Percentiles rank a stretch among this genome's conserved stretches.
Conservation (phyloP, 2,888 invertebrate species). For the Agrotis exclamationis region DNA sequence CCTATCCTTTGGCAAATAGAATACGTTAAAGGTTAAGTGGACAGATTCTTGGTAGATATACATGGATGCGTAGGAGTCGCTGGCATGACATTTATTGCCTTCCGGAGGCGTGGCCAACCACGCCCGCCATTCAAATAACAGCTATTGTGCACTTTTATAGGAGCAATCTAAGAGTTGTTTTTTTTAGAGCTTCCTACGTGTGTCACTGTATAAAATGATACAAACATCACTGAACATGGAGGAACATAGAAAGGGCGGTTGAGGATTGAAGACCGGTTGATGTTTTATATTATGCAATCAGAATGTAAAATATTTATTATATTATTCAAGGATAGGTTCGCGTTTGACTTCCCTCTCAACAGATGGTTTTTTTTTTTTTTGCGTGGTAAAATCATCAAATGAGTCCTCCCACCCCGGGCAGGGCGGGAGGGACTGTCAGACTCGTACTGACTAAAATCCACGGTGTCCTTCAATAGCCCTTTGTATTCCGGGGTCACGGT, state of each 20-base stretch:
- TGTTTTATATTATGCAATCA: background rate
- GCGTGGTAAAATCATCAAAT: too few relatives aligned
- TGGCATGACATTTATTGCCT: constrained; percentile 45
- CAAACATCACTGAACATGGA: constrained; percentile 3
- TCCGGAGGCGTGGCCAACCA: constrained; percentile 64
- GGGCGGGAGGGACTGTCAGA: too few relatives aligned
- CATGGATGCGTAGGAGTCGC: constrained; percentile 68
- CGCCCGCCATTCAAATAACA: constrained; percentile 68
- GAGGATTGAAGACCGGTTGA: constrained; percentile 21
- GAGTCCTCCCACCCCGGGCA: too few relatives aligned
- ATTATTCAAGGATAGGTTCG: too few relatives aligned
- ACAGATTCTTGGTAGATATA: constrained; percentile 29
- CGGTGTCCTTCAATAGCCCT: too few relatives aligned
- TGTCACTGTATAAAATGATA: constrained; percentile 20
- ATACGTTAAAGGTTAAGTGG: constrained; percentile 23
- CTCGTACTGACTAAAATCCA: too few relatives aligned
- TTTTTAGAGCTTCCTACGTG: constrained; percentile 60
- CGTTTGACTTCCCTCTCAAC: too few relatives aligned
- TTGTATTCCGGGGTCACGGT: too few relatives aligned
- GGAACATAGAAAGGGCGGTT: constrained; percentile 32
- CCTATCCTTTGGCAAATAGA: too few relatives aligned
- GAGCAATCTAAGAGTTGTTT: constrained; percentile 64
- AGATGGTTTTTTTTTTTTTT: too few relatives aligned
- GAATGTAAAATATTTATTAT: background rate
- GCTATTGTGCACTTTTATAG: constrained; percentile 71